These are phyloP conservation scores for Clupea harengus DNA, from an alignment of 2,113 vertebrate species.

Conservation along the genomic window DNA sequence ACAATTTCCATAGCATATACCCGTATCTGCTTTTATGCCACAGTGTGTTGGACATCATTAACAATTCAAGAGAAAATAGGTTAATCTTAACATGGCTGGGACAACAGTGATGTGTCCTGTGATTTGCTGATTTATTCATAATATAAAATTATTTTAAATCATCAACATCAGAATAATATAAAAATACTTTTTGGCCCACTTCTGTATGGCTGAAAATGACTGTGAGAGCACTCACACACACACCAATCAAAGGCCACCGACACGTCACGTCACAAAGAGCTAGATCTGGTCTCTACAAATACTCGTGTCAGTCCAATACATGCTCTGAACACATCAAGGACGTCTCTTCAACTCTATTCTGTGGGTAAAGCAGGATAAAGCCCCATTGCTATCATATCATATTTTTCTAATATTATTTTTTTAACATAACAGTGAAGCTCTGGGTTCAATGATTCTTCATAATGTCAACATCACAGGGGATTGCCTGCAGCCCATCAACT, in stretches of 20 bases:
- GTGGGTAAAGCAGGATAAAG: not conserved
- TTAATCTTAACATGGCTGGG: too few species aligned
- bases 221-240: not conserved
- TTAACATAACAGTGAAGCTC: not conserved
- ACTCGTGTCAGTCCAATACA: not conserved
- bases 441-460: not conserved
- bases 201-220: too few species aligned
- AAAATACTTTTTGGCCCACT: too few species aligned
- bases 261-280: not conserved
- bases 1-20: too few species aligned
- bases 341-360: not conserved
- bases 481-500: not conserved
- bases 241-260: not conserved
- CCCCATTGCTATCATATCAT: not conserved
- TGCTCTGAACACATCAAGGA: not conserved
- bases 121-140: too few species aligned
- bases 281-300: not conserved
- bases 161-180: too few species aligned
- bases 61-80: too few species aligned
- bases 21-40: too few species aligned
- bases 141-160: too few species aligned
- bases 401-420: not conserved
- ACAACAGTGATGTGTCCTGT: too few species aligned
- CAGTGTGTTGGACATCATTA: too few species aligned
- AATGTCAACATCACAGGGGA: not conserved